These are phyloP conservation scores for Lepidocolaptes lacrymiger DNA, from an alignment of 2,797 vertebrate species.

Conservation along the genomic window DNA sequence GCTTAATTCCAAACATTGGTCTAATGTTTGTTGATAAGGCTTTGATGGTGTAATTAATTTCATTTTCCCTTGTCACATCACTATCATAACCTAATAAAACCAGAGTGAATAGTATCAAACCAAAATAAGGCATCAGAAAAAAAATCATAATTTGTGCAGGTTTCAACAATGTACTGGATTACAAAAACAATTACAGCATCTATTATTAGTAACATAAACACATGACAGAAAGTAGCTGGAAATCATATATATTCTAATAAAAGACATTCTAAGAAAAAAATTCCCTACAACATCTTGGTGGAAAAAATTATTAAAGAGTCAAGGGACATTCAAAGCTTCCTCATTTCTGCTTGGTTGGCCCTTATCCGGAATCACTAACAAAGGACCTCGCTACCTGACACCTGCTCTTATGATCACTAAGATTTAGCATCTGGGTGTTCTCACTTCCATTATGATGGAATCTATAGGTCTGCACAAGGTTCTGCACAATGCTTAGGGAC, in stretches of 20 bases:
- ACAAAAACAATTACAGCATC: background rate
- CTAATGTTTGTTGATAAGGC: slow-evolving; percentile 97
- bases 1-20: slow-evolving; percentile 94
- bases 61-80: slow-evolving; percentile 95
- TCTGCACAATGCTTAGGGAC: background rate
- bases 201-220: background rate
- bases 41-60: slow-evolving; percentile 97
- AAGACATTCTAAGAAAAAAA: background rate
- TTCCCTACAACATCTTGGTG: background rate
- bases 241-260: background rate
- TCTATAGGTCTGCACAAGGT: background rate
- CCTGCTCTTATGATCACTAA: background rate
- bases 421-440: background rate
- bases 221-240: background rate
- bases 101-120: slow-evolving; percentile 6
- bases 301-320: background rate
- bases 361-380: background rate
- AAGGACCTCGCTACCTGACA: background rate
- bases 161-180: background rate
- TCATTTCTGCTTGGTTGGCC: background rate
- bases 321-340: background rate
- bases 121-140: background rate
- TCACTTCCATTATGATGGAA: background rate
- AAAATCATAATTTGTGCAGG: background rate
- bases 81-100: slow-evolving; percentile 92